Evolutionary conservation across 2,113 vertebrate species (phyloP).

Genomic region (Callipepla californica): DNA sequence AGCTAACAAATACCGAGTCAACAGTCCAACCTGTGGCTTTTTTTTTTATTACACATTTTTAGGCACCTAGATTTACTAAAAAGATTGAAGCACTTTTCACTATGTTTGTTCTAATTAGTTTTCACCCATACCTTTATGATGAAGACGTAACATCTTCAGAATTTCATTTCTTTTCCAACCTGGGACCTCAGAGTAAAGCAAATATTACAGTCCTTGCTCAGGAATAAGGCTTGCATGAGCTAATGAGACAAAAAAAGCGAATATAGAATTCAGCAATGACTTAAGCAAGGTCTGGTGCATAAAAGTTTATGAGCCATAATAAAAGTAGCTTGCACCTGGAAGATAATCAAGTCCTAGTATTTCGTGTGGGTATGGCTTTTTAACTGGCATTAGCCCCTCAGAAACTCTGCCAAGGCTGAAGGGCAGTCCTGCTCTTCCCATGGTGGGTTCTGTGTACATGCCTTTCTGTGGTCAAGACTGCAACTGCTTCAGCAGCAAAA

Average conservation of each 20-base stretch:
- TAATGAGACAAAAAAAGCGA: background rate
- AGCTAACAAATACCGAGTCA: background rate
- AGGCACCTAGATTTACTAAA: background rate
- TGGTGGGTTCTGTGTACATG: rapidly evolving
- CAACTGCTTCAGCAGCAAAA: background rate
- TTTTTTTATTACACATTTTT: background rate
- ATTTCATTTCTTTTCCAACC: background rate
- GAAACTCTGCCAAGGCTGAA: background rate
- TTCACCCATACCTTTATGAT: background rate
- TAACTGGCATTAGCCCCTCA: background rate
- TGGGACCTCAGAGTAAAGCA: background rate
- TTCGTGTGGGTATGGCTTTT: background rate
- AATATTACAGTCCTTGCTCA: background rate
- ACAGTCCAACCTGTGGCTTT: background rate
- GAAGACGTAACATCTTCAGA: background rate
- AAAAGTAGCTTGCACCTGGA: background rate
- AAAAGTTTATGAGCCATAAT: background rate
- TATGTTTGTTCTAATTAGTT: background rate
- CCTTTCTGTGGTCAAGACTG: background rate
- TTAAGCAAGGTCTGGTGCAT: background rate
- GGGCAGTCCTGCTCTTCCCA: background rate
- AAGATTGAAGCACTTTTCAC: background rate
- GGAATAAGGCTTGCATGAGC: background rate
- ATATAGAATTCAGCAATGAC: background rate
- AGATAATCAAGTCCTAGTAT: background rate